Base-by-base conservation (phyloP, 2,113 vertebrate genomes). In the Suncus etruscus region DNA sequence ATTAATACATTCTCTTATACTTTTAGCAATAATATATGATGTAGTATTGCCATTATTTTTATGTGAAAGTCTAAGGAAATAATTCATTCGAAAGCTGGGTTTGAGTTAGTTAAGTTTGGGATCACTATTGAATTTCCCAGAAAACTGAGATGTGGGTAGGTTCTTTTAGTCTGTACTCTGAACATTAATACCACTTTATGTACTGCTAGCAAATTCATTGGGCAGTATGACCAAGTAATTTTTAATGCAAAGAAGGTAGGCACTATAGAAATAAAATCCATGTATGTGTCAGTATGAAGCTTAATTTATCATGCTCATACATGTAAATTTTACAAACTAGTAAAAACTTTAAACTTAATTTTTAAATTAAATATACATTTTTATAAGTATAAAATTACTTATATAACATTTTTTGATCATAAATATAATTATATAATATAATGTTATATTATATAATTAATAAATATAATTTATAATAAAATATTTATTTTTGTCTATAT, bases 321-420 rank as follows among this genome's bases (percentile, higher is more conserved):
- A 3, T 76, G 50, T 76, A 6, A 50, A 31, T 77, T 94, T 92
- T 72, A 77, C n/a, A 77, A 68, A 24, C 2, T 63, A 83, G 16
- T 72, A 75, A 70, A 47, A 76, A 83, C 91, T 88, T 84, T 68
- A 90, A 79, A 77, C 81, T 83, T 27, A 68, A 10, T 84, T 83
- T 93, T 72, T 6, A 91, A 82, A 74, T 87, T 87, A 92, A 72
- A 68, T 74, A 48, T 75, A 47, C 31, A 80, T 39, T 95, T 10
- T 2, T 82, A 39, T 39, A 39, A 39, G 39, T 39, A 39, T 39
- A 39, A 39, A 39, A 39, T 39, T 39, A 39, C 39, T 39, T 39
- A 39, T 39, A 39, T 39, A 39, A 39, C 39, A 39, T 39, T 39
- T 39, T 39, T 3, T 39, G 39, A 39, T 39, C 3, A 39, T 39